Evolutionary conservation across 1,140 invertebrate genomes (phyloP), one percentile per base, ranked within the genome.

Genomic region (Muscidifurax raptorellus): DNA sequence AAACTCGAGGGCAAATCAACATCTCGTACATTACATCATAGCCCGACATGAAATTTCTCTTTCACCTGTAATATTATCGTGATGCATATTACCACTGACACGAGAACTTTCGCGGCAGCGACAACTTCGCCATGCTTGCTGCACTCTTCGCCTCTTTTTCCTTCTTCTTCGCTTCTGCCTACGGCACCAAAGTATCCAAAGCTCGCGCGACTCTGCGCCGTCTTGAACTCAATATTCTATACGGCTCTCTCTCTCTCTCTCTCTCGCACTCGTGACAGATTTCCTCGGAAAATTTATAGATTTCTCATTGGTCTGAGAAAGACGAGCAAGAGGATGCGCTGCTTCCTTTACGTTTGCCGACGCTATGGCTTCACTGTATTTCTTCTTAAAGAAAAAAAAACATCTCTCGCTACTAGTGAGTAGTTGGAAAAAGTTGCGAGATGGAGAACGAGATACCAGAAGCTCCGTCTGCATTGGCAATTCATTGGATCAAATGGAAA

Each of bases 241-340:
- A 22, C 64, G 72, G 79, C 76, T 75, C 2, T 64, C 44, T 72
- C 40, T 74, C 27, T 30, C 36, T 13, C 22, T n/a, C 66, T 0
- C 81, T 27, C 66, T 44, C 18, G 40, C 64, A 0, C 84, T 90
- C 85, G 86, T 85, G 89, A 90, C 89, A 89, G 90, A 90, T 90
- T 89, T 87, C 86, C 81, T 67, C 18, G 87, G 86, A 76, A 87
- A 90, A 90, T 90, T 90, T 90, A 90, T 90, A 89, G 89, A 90
- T 88, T 86, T 88, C 86, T 86, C 87, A 86, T 89, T 86, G 84
- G 83, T 52, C 52, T 59, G 15, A 22, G 22, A 22, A 59, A 59
- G 6, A 59, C 3, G 18, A 7, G 4, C 52, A n/a, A 59, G 52
- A 59, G 52, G 22, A 74, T 25, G 22, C 72, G 52, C 30, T 36